These are phyloP conservation scores for Hippocampus barbouri DNA, from an alignment of 2,113 vertebrate genomes.

Conservation along the genomic window DNA sequence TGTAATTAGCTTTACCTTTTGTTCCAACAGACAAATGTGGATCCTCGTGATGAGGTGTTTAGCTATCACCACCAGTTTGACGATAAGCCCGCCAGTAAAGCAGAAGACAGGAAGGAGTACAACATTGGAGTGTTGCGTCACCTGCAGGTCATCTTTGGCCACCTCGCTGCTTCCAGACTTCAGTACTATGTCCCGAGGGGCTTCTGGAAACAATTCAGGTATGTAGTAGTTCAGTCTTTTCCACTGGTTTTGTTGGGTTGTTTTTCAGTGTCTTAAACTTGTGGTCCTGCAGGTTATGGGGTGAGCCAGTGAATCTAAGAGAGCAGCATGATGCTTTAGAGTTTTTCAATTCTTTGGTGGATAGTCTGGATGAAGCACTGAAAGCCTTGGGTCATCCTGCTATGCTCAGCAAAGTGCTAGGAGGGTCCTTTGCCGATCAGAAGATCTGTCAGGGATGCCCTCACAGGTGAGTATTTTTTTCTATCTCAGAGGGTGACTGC, in stretches of 20 bases:
- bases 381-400: conserved; percentile 96
- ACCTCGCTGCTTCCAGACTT: conserved; percentile 92
- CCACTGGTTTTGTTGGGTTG: background rate
- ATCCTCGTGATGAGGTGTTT: conserved; percentile 96
- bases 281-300: conserved; percentile 83
- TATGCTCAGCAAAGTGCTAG: conserved; percentile 97
- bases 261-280: background rate
- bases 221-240: background rate
- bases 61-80: conserved; percentile 97
- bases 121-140: conserved; percentile 98
- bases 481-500: background rate
- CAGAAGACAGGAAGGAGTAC: conserved; percentile 97
- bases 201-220: conserved; percentile 99
- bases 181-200: conserved; percentile 98
- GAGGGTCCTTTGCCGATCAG: conserved; percentile 98
- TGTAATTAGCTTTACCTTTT: background rate
- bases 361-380: conserved; percentile 98
- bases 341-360: conserved; percentile 98
- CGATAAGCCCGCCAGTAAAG: conserved; percentile 93
- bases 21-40: conserved; percentile 87
- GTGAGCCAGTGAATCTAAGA: conserved; percentile 95
- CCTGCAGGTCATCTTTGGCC: conserved; percentile 97
- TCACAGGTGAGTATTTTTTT: conserved; percentile 78
- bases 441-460: conserved; percentile 99
- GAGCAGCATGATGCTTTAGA: conserved; percentile 98